Evolutionary conservation across 2,113 vertebrate species (phyloP).

Genomic region (Dromas ardeola): DNA sequence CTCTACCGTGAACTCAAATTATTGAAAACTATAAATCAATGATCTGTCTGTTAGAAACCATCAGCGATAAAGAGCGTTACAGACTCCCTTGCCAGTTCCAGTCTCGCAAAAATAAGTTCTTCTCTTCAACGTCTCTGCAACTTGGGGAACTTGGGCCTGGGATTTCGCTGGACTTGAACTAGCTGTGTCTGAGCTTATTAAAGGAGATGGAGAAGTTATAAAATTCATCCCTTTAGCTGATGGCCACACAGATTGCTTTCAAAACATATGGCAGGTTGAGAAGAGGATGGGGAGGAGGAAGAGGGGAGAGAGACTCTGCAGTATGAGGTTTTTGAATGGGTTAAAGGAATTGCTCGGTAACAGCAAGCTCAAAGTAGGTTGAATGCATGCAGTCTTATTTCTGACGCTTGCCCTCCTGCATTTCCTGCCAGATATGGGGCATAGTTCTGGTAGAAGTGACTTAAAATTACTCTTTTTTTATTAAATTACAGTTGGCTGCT

Average conservation of each 20-base stretch:
- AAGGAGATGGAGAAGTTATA: not conserved
- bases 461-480: not conserved
- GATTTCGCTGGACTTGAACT: not conserved
- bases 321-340: not conserved
- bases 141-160: not conserved
- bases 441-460: not conserved
- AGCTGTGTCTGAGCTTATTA: not conserved
- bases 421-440: not conserved
- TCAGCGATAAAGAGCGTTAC: not conserved
- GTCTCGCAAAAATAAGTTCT: not conserved
- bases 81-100: not conserved
- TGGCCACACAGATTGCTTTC: not conserved
- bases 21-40: not conserved
- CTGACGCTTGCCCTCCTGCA: not conserved
- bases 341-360: not conserved
- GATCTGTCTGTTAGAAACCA: not conserved
- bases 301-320: not conserved
- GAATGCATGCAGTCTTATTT: not conserved
- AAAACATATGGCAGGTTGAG: not conserved
- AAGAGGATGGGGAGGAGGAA: not conserved
- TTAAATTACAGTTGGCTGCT: not conserved
- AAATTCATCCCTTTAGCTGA: not conserved
- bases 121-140: fast-evolving
- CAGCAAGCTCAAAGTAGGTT: not conserved
- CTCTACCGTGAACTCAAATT: not conserved